Percentiles rank a stretch among this genome's conserved stretches.
Conservation (phyloP, 2,888 invertebrate species). For the Leucoptera coffeella region DNA sequence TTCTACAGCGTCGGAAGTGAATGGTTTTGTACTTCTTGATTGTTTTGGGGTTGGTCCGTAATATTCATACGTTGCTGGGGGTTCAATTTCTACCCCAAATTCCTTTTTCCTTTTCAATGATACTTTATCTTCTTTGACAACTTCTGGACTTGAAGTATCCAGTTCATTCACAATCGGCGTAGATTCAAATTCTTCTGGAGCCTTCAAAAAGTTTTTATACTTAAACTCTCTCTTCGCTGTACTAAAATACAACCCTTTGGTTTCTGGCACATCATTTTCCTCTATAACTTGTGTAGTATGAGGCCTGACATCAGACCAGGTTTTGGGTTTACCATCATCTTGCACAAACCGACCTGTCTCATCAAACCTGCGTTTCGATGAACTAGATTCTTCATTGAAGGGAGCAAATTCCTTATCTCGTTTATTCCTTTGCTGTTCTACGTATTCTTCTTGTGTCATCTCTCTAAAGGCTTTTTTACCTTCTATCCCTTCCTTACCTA, state of each 20-base stretch:
- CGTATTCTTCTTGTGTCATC: conserved; percentile 73
- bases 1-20: conserved; percentile 30
- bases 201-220: conserved; percentile 30
- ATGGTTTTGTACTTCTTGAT: conserved; percentile 21
- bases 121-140: conserved; percentile 5
- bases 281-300: no score
- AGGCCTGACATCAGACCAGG: conserved; percentile 33
- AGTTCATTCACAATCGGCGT: conserved; percentile 28
- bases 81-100: no score
- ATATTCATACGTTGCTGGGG: conserved; percentile 61
- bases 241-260: conserved; percentile 32
- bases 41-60: conserved; percentile 44
- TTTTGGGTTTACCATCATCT: conserved; percentile 10
- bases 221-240: conserved; percentile 12
- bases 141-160: conserved; percentile 13
- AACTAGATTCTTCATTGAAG: conserved; percentile 24
- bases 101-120: no score
- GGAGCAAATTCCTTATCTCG: conserved; percentile 78
- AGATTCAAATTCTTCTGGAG: conserved; percentile 13
- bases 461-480: conserved; percentile 42
- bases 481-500: conserved; percentile 59
- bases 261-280: conserved; percentile 11
- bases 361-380: conserved; percentile 20
- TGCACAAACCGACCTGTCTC: conserved; percentile 17
- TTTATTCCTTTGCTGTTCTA: conserved; percentile 66